Evolutionary conservation across 2,797 vertebrate genomes (phyloP).

Genomic region (Phoeniculus purpureus): DNA sequence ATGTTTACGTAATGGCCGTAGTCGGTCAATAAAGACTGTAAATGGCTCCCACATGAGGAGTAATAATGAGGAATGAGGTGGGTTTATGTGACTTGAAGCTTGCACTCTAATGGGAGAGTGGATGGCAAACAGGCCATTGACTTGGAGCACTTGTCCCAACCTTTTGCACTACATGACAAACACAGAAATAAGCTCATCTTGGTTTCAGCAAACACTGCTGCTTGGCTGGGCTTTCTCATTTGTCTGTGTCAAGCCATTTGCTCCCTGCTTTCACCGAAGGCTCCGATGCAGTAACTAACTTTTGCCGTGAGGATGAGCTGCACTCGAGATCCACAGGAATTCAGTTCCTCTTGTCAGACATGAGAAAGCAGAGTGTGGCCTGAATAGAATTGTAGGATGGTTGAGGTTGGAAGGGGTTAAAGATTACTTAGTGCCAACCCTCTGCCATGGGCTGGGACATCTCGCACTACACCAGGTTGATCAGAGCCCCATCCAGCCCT

Average conservation of each 20-base stretch:
- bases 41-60: neutral
- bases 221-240: neutral
- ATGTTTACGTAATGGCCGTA: neutral
- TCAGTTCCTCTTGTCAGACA: neutral
- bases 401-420: too few relatives aligned
- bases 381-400: neutral
- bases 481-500: neutral
- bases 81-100: neutral
- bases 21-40: conserved; percentile 7
- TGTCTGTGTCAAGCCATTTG: neutral
- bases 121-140: conserved; percentile 3
- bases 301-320: neutral
- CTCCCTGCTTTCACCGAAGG: neutral
- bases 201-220: neutral
- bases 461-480: too few relatives aligned
- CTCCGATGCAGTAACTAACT: neutral
- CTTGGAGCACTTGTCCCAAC: neutral
- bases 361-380: neutral
- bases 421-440: too few relatives aligned
- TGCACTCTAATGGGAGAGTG: neutral
- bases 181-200: conserved; percentile 14
- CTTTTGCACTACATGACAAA: neutral
- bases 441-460: too few relatives aligned
- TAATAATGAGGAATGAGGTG: neutral
- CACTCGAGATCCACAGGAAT: neutral